Conservation (phyloP, 2,113 vertebrate species). For the Pagrus major region DNA sequence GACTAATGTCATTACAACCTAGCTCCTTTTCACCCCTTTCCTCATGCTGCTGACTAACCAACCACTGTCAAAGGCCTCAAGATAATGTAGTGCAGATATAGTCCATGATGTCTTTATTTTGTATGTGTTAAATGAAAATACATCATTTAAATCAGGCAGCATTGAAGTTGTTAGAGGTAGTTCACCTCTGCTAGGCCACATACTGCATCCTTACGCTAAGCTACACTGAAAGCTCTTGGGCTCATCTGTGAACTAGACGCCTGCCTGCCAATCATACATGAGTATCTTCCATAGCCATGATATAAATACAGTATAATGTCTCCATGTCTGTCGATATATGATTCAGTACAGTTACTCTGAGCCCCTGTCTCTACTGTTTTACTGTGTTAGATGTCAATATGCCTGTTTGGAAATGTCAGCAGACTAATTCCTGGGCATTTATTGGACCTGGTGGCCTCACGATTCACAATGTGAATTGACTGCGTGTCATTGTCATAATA, state of each 20-base stretch:
- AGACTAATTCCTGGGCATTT: slow-evolving; percentile 49
- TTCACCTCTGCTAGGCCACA: not conserved
- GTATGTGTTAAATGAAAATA: not conserved
- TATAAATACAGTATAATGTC: not conserved
- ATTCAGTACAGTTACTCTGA: not conserved
- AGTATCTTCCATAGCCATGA: not conserved
- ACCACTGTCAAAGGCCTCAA: not conserved
- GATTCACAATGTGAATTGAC: slow-evolving; percentile 65
- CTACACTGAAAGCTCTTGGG: not conserved
- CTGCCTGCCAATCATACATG: not conserved
- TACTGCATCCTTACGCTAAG: not conserved
- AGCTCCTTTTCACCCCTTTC: too few species aligned
- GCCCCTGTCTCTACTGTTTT: not conserved
- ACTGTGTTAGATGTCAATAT: slow-evolving; percentile 31
- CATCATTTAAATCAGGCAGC: not conserved
- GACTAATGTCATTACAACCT: not conserved
- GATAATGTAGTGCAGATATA: not conserved
- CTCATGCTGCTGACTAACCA: too few species aligned
- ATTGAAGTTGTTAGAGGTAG: not conserved
- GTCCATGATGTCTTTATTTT: not conserved
- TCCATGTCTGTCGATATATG: slow-evolving; percentile 7
- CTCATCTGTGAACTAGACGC: not conserved
- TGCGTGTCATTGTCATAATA: slow-evolving; percentile 73
- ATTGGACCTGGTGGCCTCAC: slow-evolving; percentile 30
- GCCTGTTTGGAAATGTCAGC: slow-evolving; percentile 66